Percentiles rank a stretch among this genome's conserved stretches.
Evolutionary conservation across 2,797 vertebrate species (phyloP).

Genomic region (Eutrigla gurnardus): DNA sequence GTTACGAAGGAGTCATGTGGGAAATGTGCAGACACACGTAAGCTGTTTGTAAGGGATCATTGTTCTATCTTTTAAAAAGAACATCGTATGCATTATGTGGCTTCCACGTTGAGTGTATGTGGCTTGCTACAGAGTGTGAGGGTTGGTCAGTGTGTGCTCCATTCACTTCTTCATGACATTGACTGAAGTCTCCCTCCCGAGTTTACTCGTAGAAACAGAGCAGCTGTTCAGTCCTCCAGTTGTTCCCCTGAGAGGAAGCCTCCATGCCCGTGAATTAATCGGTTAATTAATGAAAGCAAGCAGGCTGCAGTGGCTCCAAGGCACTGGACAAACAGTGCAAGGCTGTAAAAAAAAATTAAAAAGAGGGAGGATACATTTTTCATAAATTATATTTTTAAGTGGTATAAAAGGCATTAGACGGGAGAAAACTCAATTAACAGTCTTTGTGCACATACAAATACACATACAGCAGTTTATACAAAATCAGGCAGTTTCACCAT

Average conservation of each 20-base stretch:
- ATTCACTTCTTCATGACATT: slow-evolving; percentile 6
- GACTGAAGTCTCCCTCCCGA: slow-evolving; percentile 7
- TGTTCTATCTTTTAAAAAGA: too few species aligned
- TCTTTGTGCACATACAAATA: slow-evolving; percentile 29
- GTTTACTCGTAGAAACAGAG: slow-evolving; percentile 16
- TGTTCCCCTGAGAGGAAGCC: slow-evolving; percentile 23
- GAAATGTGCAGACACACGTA: background rate
- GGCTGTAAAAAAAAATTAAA: background rate
- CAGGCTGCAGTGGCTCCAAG: slow-evolving; percentile 46
- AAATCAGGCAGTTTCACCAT: slow-evolving; percentile 40
- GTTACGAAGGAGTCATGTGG: background rate
- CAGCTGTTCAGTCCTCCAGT: slow-evolving; percentile 53
- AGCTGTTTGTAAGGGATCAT: too few species aligned
- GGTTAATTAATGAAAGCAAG: slow-evolving; percentile 56
- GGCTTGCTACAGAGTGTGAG: background rate
- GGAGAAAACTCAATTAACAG: slow-evolving; percentile 30
- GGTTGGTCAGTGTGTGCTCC: background rate
- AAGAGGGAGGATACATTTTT: slow-evolving; percentile 5
- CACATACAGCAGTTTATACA: slow-evolving; percentile 25
- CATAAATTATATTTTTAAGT: slow-evolving; percentile 59
- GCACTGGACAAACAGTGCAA: slow-evolving; percentile 8
- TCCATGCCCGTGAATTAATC: slow-evolving; percentile 7
- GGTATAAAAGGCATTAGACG: slow-evolving; percentile 51
- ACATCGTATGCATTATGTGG: background rate
- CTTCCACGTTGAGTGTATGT: background rate